phyloP scores from a whole-genome alignment of 2,888 invertebrate species.

The Phengaris arion region DNA sequence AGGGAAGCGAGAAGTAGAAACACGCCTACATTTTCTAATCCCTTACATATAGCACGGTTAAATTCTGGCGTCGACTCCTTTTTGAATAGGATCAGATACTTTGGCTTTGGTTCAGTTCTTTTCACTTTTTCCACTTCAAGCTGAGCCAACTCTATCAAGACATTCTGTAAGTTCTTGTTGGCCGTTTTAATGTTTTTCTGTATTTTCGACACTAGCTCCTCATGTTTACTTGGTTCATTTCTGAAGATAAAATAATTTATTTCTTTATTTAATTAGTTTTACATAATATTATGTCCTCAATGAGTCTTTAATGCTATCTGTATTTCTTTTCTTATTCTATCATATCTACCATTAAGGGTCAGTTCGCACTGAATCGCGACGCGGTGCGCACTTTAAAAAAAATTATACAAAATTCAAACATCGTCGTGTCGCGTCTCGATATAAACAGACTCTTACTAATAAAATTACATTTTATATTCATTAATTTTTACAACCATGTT shows the following conservation, averaged over 20 bases:
- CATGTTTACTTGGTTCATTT: conserved; percentile 84
- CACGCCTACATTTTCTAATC: conserved; percentile 78
- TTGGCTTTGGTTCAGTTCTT: conserved; percentile 65
- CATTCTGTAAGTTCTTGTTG: conserved; percentile 82
- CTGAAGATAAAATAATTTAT: conserved; percentile 61
- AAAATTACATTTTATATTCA: not conserved
- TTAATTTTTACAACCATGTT: not conserved
- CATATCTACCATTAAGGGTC: too few relatives aligned
- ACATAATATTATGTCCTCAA: too few relatives aligned
- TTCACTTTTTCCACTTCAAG: conserved; percentile 83
- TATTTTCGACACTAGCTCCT: conserved; percentile 85
- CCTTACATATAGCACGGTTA: conserved; percentile 83
- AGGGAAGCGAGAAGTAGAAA: conserved; percentile 85
- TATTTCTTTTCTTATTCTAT: too few relatives aligned
- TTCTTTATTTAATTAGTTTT: not conserved
- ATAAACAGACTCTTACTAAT: not conserved
- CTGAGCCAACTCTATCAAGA: conserved; percentile 85
- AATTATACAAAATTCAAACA: too few relatives aligned
- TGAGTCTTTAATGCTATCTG: too few relatives aligned
- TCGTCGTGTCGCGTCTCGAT: too few relatives aligned
- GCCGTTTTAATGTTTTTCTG: conserved; percentile 83
- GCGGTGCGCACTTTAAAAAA: too few relatives aligned
- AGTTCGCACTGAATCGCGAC: too few relatives aligned
- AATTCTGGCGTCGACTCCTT: conserved; percentile 90
- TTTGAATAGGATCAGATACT: conserved; percentile 80